phyloP scores from a whole-genome alignment of 1,140 invertebrate genomes.

The Aphaenogaster ashmeadi region DNA sequence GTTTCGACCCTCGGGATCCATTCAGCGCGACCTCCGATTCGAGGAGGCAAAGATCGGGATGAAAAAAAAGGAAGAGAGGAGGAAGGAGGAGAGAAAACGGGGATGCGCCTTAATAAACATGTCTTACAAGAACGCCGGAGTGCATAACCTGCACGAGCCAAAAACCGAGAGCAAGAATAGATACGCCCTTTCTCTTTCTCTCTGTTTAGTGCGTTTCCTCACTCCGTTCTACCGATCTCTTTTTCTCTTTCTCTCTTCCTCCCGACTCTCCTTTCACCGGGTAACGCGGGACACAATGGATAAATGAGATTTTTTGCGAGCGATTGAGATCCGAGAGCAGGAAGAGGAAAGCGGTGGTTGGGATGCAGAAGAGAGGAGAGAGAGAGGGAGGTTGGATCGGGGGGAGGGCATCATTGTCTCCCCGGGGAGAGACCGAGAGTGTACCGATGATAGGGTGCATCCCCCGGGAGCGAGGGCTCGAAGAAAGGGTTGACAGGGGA shows the following conservation, averaged over 20 bases:
- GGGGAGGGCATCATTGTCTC: constrained; percentile 83
- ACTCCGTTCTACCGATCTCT: constrained; percentile 33
- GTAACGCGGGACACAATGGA: constrained; percentile 84
- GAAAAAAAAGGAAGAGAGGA: constrained; percentile 20
- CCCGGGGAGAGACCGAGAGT: constrained; percentile 81
- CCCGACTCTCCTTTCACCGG: constrained; percentile 65
- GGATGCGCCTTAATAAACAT: constrained; percentile 82
- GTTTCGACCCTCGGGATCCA: not conserved
- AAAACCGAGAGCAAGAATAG: constrained; percentile 34
- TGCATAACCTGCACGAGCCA: constrained; percentile 83
- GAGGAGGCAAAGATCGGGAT: constrained; percentile 17
- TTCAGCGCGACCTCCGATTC: constrained; percentile 58
- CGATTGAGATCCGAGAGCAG: constrained; percentile 84
- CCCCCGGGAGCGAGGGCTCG: constrained; percentile 80
- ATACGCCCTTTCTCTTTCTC: constrained; percentile 8
- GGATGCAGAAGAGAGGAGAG: constrained; percentile 33
- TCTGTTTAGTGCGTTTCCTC: not conserved
- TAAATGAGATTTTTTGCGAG: constrained; percentile 87
- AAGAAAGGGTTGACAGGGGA: constrained; percentile 85
- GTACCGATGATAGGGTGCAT: constrained; percentile 86
- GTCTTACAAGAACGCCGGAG: constrained; percentile 77
- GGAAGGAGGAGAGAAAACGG: constrained; percentile 58
- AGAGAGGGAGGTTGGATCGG: constrained; percentile 68
- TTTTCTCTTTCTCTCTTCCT: constrained; percentile 47
- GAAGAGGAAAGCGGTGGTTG: constrained; percentile 64